Conservation (phyloP, 2,113 vertebrate species). For the Holacanthus passer region DNA sequence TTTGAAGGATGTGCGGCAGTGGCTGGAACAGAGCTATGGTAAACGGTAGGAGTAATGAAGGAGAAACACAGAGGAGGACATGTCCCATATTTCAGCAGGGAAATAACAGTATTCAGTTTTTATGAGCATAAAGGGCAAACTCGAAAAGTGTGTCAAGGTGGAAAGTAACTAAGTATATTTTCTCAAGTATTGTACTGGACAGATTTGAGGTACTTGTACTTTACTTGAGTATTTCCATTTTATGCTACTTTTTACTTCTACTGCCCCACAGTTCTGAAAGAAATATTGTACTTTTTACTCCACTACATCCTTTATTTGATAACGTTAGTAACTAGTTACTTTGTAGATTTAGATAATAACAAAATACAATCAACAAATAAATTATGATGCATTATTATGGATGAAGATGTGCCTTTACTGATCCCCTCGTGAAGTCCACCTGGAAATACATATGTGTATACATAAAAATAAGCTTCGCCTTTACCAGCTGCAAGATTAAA, state of each 20-base stretch:
- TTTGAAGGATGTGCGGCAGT: constrained; percentile 91
- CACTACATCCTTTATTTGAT: not conserved
- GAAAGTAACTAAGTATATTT: too few relatives aligned
- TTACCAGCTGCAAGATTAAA: not conserved
- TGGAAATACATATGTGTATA: not conserved
- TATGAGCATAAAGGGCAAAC: constrained; percentile 26
- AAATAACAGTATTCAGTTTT: constrained; percentile 32
- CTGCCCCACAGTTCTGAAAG: too few relatives aligned
- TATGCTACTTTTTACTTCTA: too few relatives aligned
- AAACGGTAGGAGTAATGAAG: constrained; percentile 82
- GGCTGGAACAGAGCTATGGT: constrained; percentile 93
- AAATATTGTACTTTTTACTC: not conserved
- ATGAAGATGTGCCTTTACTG: not conserved
- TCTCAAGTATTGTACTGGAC: too few relatives aligned
- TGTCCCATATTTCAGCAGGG: constrained; percentile 8
- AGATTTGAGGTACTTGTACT: too few relatives aligned
- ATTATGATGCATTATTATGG: too few relatives aligned
- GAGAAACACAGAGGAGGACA: not conserved
- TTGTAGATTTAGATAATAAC: not conserved
- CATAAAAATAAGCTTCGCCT: not conserved
- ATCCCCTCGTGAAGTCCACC: not conserved
- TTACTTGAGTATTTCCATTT: too few relatives aligned
- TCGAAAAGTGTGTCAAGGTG: constrained; percentile 17
- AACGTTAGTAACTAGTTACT: too few relatives aligned
- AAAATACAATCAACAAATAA: too few relatives aligned